Evolutionary conservation across 1,140 invertebrate genomes (phyloP), one percentile per base, ranked within the genome.

Genomic region (Globodera rostochiensis): DNA sequence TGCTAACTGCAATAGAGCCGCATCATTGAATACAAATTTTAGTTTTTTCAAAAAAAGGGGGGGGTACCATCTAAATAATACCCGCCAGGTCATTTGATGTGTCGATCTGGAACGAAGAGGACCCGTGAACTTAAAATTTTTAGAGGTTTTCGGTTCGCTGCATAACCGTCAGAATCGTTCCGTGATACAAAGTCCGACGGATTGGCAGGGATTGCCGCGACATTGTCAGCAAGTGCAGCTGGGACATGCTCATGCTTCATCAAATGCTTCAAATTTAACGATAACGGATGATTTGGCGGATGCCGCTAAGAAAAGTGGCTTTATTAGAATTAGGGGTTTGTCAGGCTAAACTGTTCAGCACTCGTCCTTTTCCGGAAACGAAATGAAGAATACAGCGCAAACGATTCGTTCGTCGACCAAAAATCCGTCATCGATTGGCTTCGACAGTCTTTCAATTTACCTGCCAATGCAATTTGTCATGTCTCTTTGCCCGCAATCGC

Each of bases 401-500:
- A 25, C 36, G n/a, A 57, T 6, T 75, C 74, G 36, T 7, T 25
- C 4, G 7, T 11, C 19, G 57, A 57, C 57, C 74, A 75, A 75
- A 75, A 57, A 3, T 53, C 45, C 45, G 57, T 75, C 46, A 45
- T 49, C 46, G 74, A 75, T 49, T 75, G 74, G 74, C 57, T 75
- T 57, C 74, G 57, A 1, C 57, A n/a, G 45, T 75, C 74, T 8
- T 75, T 75, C 49, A 57, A 53, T 75, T 75, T 75, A 13, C 49
- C 74, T 57, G 74, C 57, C 6, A 53, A 75, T 15, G 25, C 74
- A n/a, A 57, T 75, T 75, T 45, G 6, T 8, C 25, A 75, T 8
- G n/a, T 57, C 15, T 75, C 74, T 6, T 66, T 36, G n/a, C 36
- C 46, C 36, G 50, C 15, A 19, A 8, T 19, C 15, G 19, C 53